A percentile compares a stretch with the other conserved stretches of the same genome.
phyloP scores from a whole-genome alignment of 2,797 vertebrate species.

The Sebastes vulpes region DNA sequence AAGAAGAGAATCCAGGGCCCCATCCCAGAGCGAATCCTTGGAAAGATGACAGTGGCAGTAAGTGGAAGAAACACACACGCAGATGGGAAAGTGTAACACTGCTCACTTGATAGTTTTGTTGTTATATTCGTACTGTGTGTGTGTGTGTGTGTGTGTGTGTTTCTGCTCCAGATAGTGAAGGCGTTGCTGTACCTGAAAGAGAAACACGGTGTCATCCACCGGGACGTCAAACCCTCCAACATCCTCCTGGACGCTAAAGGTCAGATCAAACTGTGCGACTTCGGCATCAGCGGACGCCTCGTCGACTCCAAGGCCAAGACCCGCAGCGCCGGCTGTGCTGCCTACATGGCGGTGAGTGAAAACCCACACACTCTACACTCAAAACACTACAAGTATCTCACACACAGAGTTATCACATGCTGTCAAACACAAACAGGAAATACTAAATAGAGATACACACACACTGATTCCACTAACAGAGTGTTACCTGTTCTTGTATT shows the following conservation, averaged over 20 bases:
- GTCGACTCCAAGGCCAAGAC: conserved; percentile 98
- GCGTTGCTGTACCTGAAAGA: conserved; percentile 95
- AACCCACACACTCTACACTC: background rate
- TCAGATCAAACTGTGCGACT: conserved; percentile 96
- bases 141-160: background rate
- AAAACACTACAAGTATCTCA: background rate
- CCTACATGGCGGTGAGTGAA: conserved; percentile 94
- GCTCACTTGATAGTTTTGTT: background rate
- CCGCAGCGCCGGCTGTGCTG: conserved; percentile 94
- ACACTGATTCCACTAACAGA: background rate
- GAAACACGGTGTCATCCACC: conserved; percentile 95
- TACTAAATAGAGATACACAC: background rate
- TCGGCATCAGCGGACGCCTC: conserved; percentile 95
- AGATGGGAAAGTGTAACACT: too few relatives aligned
- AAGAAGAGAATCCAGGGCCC: conserved; percentile 97
- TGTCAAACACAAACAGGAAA: background rate
- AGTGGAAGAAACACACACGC: conserved; percentile 55
- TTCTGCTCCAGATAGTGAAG: conserved; percentile 90
- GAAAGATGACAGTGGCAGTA: conserved; percentile 97
- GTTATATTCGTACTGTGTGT: background rate
- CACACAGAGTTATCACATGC: background rate
- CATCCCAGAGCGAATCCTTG: conserved; percentile 94
- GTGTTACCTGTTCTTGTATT: conserved; percentile 9
- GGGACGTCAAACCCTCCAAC: conserved; percentile 96
- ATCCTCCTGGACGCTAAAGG: conserved; percentile 94